Percentiles rank a stretch among this genome's conserved stretches.
These are phyloP conservation scores for Pampusana beccarii DNA, from an alignment of 2,113 vertebrate genomes.

Conservation along the genomic window DNA sequence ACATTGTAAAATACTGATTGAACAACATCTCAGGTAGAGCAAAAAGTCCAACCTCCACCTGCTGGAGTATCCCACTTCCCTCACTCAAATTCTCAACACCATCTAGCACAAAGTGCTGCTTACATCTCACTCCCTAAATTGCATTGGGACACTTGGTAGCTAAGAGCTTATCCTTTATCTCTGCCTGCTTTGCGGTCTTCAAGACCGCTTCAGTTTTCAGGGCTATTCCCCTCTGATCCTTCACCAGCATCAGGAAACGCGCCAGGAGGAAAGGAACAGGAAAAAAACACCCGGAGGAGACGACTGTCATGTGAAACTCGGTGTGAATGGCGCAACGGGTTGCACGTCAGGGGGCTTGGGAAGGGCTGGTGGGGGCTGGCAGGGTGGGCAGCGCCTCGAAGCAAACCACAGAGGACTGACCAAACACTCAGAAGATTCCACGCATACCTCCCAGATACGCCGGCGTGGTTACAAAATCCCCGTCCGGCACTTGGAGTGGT, in stretches of 20 bases:
- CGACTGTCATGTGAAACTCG: constrained; percentile 4
- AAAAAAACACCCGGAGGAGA: background rate
- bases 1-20: background rate
- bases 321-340: background rate
- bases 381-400: constrained; percentile 39
- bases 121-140: background rate
- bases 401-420: constrained; percentile 57
- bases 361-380: constrained; percentile 23
- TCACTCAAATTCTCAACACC: background rate
- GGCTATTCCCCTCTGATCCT: background rate
- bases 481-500: background rate
- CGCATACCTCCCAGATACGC: constrained; percentile 21
- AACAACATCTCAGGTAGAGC: background rate
- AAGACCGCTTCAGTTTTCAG: background rate
- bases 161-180: background rate
- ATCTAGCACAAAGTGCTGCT: fast-evolving
- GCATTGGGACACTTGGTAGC: background rate
- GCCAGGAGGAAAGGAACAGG: background rate
- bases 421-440: constrained; percentile 51
- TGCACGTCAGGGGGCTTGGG: constrained; percentile 33
- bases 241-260: background rate
- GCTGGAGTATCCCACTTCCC: background rate
- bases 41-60: background rate
- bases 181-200: background rate
- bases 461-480: constrained; percentile 28